Percentiles rank a stretch among this genome's conserved stretches.
Conservation (phyloP, 2,113 vertebrate genomes). For the Todiramphus chloris region DNA sequence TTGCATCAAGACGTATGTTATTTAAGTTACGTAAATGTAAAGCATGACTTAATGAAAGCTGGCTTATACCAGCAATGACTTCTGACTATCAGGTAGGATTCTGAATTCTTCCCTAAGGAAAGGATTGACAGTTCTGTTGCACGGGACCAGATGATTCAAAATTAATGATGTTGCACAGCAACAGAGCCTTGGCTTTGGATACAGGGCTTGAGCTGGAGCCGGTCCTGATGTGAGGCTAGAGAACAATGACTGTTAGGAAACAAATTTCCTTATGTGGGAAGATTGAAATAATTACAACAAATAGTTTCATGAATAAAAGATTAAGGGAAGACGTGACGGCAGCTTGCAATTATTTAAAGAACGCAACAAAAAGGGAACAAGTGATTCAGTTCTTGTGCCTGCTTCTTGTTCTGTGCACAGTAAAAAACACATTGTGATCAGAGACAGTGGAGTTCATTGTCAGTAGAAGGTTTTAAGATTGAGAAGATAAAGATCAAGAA, state of each 20-base stretch:
- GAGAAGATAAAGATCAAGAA: not conserved
- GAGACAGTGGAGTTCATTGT: not conserved
- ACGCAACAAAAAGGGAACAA: not conserved
- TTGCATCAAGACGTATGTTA: not conserved
- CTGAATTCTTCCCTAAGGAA: not conserved
- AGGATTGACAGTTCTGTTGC: not conserved
- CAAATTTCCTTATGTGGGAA: not conserved
- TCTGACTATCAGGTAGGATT: not conserved
- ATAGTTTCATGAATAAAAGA: not conserved
- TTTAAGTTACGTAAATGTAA: not conserved
- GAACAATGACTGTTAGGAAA: not conserved
- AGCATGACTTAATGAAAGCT: not conserved
- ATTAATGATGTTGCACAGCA: not conserved
- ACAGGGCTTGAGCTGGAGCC: not conserved
- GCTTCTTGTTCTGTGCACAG: not conserved
- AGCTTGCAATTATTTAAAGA: not conserved
- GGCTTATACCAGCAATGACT: not conserved
- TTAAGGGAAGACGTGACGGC: not conserved
- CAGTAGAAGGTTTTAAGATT: not conserved
- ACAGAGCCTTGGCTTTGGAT: not conserved
- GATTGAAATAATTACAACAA: not conserved
- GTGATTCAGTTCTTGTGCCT: not conserved
- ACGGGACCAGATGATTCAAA: not conserved
- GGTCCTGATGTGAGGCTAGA: not conserved
- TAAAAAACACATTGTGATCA: not conserved